Percentiles rank a stretch among this genome's conserved stretches.
Evolutionary conservation across 2,888 invertebrate species (phyloP).

Genomic region (Pemphredon lugubris): DNA sequence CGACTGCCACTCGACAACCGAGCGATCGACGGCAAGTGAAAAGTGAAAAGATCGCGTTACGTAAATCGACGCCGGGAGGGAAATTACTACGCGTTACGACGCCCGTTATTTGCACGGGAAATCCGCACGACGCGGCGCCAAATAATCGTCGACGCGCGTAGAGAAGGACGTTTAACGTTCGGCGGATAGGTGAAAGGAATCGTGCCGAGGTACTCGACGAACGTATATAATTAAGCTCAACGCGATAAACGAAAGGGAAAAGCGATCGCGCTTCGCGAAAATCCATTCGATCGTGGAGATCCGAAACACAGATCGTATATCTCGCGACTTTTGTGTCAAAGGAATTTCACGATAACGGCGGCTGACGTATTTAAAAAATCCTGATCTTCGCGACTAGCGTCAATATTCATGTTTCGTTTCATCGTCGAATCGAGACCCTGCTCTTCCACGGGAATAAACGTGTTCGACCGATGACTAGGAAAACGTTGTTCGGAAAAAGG

Average conservation of each 20-base stretch:
- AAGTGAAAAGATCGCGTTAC: slow-evolving; percentile 29
- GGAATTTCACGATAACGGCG: too few species aligned
- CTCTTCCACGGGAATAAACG: too few species aligned
- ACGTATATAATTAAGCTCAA: slow-evolving; percentile 50
- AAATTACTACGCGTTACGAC: slow-evolving; percentile 46
- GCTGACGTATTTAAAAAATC: too few species aligned
- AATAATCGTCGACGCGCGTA: slow-evolving; percentile 42
- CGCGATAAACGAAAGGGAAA: slow-evolving; percentile 4
- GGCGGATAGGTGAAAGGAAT: slow-evolving; percentile 65
- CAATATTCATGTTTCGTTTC: too few species aligned
- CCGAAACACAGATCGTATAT: background rate
- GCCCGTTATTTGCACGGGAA: slow-evolving; percentile 14
- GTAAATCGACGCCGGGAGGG: slow-evolving; percentile 9
- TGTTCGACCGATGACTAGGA: too few species aligned
- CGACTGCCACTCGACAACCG: too few species aligned
- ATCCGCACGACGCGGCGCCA: slow-evolving; percentile 26
- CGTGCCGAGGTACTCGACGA: slow-evolving; percentile 16
- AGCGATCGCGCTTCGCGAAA: background rate
- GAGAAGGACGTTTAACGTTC: slow-evolving; percentile 18
- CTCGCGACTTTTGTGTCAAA: too few species aligned
- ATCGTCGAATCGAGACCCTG: too few species aligned
- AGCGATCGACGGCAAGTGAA: too few species aligned
- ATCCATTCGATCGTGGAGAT: background rate
- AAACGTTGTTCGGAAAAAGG: too few species aligned
- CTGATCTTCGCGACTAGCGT: too few species aligned